These are phyloP conservation scores for Heteractis magnifica DNA, from an alignment of 92 coral and sea anemone genomes.

Conservation along the genomic window DNA sequence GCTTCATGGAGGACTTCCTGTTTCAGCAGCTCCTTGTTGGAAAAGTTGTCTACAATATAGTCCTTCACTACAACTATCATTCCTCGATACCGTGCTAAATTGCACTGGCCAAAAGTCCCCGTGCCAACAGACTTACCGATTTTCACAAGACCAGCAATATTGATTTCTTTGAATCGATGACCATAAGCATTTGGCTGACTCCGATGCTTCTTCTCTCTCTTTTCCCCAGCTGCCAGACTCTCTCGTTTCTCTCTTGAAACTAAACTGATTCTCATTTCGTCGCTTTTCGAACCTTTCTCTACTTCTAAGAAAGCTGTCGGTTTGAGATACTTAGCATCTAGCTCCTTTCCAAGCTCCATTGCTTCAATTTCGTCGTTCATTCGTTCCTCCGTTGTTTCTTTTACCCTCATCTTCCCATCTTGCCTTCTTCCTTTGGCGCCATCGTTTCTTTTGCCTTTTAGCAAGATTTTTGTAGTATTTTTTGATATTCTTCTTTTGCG, in stretches of 20 bases:
- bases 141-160: constrained; percentile 17
- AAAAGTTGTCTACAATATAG: background rate
- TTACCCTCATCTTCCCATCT: background rate
- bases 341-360: background rate
- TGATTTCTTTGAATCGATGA: constrained; percentile 13
- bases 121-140: constrained; percentile 27
- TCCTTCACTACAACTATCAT: constrained; percentile 40
- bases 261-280: background rate
- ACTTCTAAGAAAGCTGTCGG: background rate
- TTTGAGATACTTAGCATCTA: background rate
- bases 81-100: constrained; percentile 47
- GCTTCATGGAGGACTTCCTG: constrained; percentile 31
- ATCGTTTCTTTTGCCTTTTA: constrained; percentile 6
- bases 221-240: background rate
- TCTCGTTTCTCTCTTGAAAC: background rate
- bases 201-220: background rate
- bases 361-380: background rate
- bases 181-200: background rate
- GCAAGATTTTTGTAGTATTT: constrained; percentile 11
- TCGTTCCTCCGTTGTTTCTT: background rate
- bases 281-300: background rate
- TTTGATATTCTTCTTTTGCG: background rate
- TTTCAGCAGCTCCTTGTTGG: constrained; percentile 1
- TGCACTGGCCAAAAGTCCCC: constrained; percentile 53
- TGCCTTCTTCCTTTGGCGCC: constrained; percentile 3